phyloP scores from a whole-genome alignment of 2,797 vertebrate species.

The Sandelia bainsii region DNA sequence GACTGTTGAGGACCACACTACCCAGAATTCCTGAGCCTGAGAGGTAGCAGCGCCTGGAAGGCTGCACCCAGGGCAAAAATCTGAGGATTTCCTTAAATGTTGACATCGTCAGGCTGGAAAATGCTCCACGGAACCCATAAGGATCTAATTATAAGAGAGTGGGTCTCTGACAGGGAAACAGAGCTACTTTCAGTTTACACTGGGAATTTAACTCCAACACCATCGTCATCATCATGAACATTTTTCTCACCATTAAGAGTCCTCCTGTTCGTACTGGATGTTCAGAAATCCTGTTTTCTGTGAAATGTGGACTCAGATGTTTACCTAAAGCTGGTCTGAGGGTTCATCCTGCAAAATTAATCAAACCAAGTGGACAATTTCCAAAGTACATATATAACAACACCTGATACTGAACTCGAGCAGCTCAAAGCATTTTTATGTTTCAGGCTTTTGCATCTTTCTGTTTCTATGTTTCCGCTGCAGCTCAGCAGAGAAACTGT shows the following conservation, averaged over 20 bases:
- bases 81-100: not conserved
- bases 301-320: too few species aligned
- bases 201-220: not conserved
- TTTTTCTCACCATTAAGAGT: constrained; percentile 17
- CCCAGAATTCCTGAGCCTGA: constrained; percentile 36
- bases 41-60: not conserved
- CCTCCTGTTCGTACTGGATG: too few species aligned
- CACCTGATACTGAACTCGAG: too few species aligned
- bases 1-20: constrained; percentile 27
- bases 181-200: constrained; percentile 24
- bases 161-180: constrained; percentile 38
- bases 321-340: too few species aligned
- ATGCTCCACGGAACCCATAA: not conserved
- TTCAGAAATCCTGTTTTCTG: too few species aligned
- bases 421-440: too few species aligned
- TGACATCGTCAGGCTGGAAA: not conserved
- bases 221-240: constrained; percentile 4
- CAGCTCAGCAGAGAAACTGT: too few species aligned
- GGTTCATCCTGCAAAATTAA: too few species aligned
- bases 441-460: too few species aligned
- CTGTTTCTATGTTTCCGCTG: too few species aligned
- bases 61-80: not conserved
- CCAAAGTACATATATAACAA: too few species aligned
- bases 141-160: not conserved
- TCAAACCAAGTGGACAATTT: too few species aligned